Base-by-base conservation (phyloP, 2,888 invertebrate genomes). In the Muscina levida region DNA sequence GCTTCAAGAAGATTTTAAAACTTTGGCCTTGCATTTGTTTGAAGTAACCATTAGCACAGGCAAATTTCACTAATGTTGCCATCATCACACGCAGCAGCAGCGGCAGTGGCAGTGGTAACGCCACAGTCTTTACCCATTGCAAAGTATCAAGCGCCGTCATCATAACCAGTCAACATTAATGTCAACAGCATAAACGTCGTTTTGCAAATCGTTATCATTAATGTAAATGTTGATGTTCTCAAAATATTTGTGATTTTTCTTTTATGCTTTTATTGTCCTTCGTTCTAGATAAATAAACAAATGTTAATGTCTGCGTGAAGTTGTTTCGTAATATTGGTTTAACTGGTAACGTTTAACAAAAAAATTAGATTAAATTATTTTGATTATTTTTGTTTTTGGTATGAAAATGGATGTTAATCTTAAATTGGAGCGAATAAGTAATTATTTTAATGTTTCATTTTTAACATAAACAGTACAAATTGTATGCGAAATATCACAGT, bases 1-100 rank as follows among this genome's bases (percentile, higher is more conserved):
- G n/a, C n/a, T n/a, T n/a, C n/a, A 51, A 22, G 19, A 22, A 17
- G 19, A 15, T 15, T 48, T 22, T 51, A 19, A 10, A 6, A 19
- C 19, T 51, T 15, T 11, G 6, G 17, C 31, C 8, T 31, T 5
- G 8, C 3, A 8, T 31, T 31, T 31, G 8, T 31, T 5, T 31
- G 8, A 37, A n/a, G 46, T 15, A 57, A 46, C 37, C 57, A 48
- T 67, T 67, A 24, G 37, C 5, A 46, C 57, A 24, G 13, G 57
- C 73, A 74, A 74, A 67, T 74, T 44, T 44, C 67, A 67, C 57
- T 67, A 67, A 24, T 59, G 42, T n/a, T 19, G 74, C 59, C 46
- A 57, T 67, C 44, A 65, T 19, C 66, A 44, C 15, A 8, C 19
- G 17, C 56, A 53, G 6, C 53, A 24, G 22, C 17, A 44, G 22